Evolutionary conservation across 1,140 invertebrate species (phyloP).

Genomic region (Hypsibius dujardini): DNA sequence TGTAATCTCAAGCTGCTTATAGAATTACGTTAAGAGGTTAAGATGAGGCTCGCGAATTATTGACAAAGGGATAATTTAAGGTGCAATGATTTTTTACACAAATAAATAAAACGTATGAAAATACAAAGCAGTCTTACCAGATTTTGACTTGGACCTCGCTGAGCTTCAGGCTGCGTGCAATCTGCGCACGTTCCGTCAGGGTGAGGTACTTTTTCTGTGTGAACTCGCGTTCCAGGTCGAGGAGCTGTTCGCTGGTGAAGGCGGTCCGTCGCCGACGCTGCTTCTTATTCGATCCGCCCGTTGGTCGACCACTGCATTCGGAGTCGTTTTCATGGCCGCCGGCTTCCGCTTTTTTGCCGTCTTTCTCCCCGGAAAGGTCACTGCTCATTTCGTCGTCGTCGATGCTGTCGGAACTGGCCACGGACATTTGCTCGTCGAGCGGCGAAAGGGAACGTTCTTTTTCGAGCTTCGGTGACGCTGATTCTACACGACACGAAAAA

Average conservation of each 20-base stretch:
- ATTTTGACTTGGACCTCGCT: conserved; percentile 70
- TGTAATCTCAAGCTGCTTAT: no score
- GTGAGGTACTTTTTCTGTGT: conserved; percentile 93
- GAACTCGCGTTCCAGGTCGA: conserved; percentile 86
- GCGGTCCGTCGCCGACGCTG: conserved; percentile 72
- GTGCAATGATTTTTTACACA: no score
- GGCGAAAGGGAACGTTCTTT: background rate
- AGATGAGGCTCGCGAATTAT: no score
- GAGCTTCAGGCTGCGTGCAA: conserved; percentile 70
- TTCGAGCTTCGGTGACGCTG: no score
- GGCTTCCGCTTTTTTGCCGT: background rate
- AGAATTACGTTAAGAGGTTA: no score
- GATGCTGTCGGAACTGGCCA: background rate
- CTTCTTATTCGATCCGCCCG: conserved; percentile 38
- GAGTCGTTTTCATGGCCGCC: background rate
- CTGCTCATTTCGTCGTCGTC: background rate
- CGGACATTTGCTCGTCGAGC: background rate
- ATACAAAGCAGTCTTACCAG: background rate
- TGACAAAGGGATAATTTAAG: no score
- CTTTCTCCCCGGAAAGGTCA: background rate
- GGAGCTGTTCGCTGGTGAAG: conserved; percentile 82
- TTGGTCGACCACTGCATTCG: background rate
- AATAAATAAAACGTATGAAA: no score
- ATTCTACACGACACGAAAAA: no score
- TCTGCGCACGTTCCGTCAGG: conserved; percentile 79